Conservation (phyloP, 2,888 invertebrate genomes). For the Acleris holmiana region DNA sequence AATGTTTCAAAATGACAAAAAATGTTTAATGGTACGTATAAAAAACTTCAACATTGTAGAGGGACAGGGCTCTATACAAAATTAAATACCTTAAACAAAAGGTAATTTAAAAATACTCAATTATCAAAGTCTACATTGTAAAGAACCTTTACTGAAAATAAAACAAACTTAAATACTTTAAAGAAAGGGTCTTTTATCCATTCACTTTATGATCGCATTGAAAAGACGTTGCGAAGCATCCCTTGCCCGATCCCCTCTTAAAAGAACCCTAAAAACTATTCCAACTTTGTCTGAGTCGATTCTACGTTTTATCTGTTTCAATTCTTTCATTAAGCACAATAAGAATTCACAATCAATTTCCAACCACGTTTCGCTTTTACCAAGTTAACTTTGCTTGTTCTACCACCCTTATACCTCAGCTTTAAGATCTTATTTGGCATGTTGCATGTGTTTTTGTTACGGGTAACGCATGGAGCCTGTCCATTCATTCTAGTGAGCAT, state of each 20-base stretch:
- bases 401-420: constrained; percentile 41
- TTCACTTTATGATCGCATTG: constrained; percentile 1
- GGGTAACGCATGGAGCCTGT: constrained; percentile 64
- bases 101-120: too few species aligned
- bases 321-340: constrained; percentile 81
- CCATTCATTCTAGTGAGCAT: constrained; percentile 80
- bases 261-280: constrained; percentile 30
- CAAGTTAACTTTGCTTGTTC: constrained; percentile 43
- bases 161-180: too few species aligned
- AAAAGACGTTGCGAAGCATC: neutral
- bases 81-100: too few species aligned
- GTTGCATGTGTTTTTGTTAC: constrained; percentile 39
- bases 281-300: constrained; percentile 44
- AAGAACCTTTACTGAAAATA: too few species aligned
- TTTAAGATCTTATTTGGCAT: constrained; percentile 48
- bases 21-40: too few species aligned
- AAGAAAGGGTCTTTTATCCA: constrained; percentile 5
- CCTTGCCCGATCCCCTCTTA: constrained; percentile 8
- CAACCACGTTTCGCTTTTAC: constrained; percentile 60
- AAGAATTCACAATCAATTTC: constrained; percentile 80
- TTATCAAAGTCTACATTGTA: too few species aligned
- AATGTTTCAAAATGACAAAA: too few species aligned
- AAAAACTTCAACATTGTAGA: too few species aligned
- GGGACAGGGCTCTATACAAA: too few species aligned
- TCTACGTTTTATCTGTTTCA: constrained; percentile 72